A percentile compares a stretch with the other conserved stretches of the same genome.
Conservation (phyloP, 2,888 invertebrate species). For the Ochropleura leucogaster region DNA sequence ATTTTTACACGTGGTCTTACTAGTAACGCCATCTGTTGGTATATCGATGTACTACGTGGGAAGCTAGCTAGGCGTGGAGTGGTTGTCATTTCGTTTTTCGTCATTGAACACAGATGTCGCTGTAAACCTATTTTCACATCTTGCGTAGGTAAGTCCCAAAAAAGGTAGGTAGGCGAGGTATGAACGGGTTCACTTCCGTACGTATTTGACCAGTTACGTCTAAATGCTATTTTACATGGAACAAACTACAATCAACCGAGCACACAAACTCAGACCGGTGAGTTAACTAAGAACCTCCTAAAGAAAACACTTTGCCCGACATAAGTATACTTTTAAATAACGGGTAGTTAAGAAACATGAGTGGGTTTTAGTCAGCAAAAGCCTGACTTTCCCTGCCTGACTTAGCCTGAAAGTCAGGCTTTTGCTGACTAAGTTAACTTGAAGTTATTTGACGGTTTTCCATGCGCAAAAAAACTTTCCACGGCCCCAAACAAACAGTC, state of each 20-base stretch:
- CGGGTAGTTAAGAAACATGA: too few species aligned
- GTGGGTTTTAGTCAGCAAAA: too few species aligned
- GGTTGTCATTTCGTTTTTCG: neutral
- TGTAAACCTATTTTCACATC: neutral
- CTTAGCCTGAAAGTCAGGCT: too few species aligned
- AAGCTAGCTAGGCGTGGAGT: neutral
- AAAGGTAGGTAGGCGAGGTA: neutral
- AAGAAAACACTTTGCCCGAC: neutral
- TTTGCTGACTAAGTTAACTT: too few species aligned
- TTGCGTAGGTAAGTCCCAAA: neutral
- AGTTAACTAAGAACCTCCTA: neutral
- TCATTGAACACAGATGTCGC: constrained; percentile 36
- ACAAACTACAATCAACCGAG: neutral
- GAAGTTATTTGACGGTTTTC: too few species aligned
- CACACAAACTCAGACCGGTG: neutral
- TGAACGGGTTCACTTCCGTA: too few species aligned
- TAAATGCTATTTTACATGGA: neutral
- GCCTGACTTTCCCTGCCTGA: too few species aligned
- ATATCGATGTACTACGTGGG: neutral
- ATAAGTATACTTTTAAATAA: neutral
- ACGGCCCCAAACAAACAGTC: neutral
- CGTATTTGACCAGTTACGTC: neutral
- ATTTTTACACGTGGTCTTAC: constrained; percentile 41
- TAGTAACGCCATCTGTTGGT: constrained; percentile 53
- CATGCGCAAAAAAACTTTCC: too few species aligned